Evolutionary conservation across 1,140 invertebrate genomes (phyloP).

Genomic region (Doryteuthis pealeii): DNA sequence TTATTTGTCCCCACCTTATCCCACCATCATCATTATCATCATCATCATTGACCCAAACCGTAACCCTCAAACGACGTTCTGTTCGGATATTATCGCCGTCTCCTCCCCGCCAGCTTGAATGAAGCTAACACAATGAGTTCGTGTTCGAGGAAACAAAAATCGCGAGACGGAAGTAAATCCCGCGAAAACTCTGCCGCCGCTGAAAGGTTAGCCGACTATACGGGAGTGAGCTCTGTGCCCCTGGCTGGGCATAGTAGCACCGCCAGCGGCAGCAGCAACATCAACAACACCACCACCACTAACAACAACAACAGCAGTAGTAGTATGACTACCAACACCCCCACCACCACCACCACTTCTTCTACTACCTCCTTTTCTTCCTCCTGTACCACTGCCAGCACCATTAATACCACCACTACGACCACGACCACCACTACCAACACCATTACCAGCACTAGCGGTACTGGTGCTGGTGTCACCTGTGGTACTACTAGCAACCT

Average conservation of each 20-base stretch:
- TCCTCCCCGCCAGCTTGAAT: not conserved
- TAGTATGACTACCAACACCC: not conserved
- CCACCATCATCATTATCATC: no score
- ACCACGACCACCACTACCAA: not conserved
- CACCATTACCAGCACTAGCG: not conserved
- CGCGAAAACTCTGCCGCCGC: constrained; percentile 40
- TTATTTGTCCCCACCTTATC: no score
- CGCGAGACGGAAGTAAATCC: constrained; percentile 23
- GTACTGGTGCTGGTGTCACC: not conserved
- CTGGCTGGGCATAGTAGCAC: constrained; percentile 18
- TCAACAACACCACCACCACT: not conserved
- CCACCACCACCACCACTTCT: not conserved
- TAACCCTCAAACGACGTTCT: no score
- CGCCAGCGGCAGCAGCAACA: not conserved
- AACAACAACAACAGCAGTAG: not conserved
- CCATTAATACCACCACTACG: not conserved
- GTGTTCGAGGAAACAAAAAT: not conserved
- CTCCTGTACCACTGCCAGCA: not conserved
- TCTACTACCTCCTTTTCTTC: not conserved
- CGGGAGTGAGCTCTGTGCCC: constrained; percentile 24
- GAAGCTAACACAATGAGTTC: constrained; percentile 10
- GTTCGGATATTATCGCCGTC: no score
- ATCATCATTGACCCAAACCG: no score
- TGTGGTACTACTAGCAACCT: not conserved
- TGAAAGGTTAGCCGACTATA: constrained; percentile 39